Percentiles rank a stretch among this genome's conserved stretches.
phyloP scores from a whole-genome alignment of 2,113 vertebrate genomes.

The Origma solitaria region DNA sequence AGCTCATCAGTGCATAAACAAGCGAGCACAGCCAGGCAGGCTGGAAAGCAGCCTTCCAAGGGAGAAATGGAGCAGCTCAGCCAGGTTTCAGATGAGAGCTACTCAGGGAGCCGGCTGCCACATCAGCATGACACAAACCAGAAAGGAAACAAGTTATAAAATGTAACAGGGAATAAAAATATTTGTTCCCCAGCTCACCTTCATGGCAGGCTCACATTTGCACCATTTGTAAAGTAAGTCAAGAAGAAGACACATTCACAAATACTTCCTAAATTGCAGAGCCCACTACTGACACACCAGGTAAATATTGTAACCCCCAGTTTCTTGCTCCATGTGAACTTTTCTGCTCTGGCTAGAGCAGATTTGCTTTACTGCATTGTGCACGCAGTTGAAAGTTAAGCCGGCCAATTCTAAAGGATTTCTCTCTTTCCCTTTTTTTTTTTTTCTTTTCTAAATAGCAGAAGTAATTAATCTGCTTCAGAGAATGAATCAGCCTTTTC shows the following conservation, averaged over 20 bases:
- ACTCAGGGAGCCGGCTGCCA: not conserved
- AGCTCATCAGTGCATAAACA: slow-evolving; percentile 37
- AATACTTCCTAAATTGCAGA: not conserved
- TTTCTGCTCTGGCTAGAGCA: not conserved
- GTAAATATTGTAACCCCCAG: not conserved
- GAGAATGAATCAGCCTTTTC: slow-evolving; percentile 55
- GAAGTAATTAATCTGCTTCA: slow-evolving; percentile 57
- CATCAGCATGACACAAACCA: not conserved
- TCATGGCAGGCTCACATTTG: not conserved
- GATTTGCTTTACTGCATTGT: not conserved
- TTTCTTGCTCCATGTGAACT: not conserved
- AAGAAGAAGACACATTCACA: not conserved
- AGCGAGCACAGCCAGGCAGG: not conserved
- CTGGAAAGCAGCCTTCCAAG: slow-evolving; percentile 1
- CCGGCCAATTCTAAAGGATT: not conserved
- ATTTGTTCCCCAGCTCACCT: not conserved
- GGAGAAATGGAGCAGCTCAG: not conserved
- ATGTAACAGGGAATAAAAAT: not conserved
- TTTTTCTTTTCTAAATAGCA: not conserved
- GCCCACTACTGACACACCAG: not conserved
- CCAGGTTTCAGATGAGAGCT: not conserved
- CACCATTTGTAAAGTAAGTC: not conserved
- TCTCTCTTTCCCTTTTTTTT: not conserved
- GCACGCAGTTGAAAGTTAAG: not conserved
- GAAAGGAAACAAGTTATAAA: slow-evolving; percentile 1